A percentile compares a stretch with the other conserved stretches of the same genome.
phyloP scores from a whole-genome alignment of 2,888 invertebrate species.

The Synergus japonicus region DNA sequence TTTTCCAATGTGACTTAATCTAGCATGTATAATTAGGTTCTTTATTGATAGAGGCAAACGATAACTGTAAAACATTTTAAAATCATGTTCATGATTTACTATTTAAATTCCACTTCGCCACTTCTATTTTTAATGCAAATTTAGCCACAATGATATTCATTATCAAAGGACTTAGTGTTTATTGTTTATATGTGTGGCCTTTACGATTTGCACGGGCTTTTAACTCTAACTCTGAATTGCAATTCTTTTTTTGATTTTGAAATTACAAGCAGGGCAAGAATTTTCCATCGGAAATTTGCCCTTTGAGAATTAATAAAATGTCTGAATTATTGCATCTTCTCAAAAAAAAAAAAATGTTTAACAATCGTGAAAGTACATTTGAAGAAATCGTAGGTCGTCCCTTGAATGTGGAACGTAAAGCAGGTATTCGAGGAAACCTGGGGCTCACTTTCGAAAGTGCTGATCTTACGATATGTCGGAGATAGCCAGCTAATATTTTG shows the following conservation, averaged over 20 bases:
- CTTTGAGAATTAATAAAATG: neutral
- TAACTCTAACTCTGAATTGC: neutral
- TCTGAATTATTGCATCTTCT: neutral
- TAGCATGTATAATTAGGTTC: slow-evolving; percentile 6
- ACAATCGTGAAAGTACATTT: neutral
- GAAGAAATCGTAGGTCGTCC: slow-evolving; percentile 7
- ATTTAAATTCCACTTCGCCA: neutral
- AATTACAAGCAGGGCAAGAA: neutral
- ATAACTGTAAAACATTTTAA: neutral
- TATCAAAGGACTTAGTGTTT: neutral
- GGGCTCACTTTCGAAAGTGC: slow-evolving; percentile 35
- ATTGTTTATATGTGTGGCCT: neutral
- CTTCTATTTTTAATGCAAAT: neutral
- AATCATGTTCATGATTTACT: neutral
- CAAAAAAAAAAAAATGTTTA: neutral
- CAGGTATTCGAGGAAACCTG: slow-evolving; percentile 14
- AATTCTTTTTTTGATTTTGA: neutral
- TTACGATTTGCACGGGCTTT: neutral
- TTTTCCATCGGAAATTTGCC: neutral
- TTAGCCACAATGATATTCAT: neutral
- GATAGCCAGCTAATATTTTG: slow-evolving; percentile 35
- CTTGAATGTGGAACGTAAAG: slow-evolving; percentile 20
- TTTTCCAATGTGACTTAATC: slow-evolving; percentile 26
- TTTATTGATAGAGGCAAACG: neutral
- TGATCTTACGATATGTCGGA: slow-evolving; percentile 27